Evolutionary conservation across 1,140 invertebrate genomes (phyloP).

Genomic region (Vanessa atalanta): DNA sequence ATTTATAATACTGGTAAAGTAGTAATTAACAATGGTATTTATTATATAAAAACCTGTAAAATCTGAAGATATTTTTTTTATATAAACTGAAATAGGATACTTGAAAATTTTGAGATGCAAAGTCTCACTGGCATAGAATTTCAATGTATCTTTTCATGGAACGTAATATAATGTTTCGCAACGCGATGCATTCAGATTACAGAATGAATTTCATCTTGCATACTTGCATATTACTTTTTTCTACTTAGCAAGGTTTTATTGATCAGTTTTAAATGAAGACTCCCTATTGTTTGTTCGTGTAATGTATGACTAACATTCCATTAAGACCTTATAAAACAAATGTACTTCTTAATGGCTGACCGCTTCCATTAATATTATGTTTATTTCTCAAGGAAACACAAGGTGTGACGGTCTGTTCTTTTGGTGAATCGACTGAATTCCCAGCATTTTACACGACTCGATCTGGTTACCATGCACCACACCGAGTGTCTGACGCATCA

Average conservation of each 20-base stretch:
- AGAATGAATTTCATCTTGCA: no score
- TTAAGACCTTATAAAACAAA: conserved; percentile 1
- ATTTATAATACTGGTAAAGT: neutral
- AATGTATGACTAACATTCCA: conserved; percentile 7
- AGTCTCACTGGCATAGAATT: conserved; percentile 3
- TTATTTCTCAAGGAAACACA: conserved; percentile 89
- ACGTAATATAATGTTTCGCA: neutral
- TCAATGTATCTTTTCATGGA: neutral
- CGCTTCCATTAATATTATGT: conserved; percentile 2
- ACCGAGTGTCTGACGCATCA: conserved; percentile 82
- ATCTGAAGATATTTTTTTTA: neutral
- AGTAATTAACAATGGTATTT: neutral
- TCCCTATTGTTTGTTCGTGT: neutral
- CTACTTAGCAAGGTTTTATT: neutral
- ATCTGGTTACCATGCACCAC: conserved; percentile 87
- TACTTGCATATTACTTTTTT: no score
- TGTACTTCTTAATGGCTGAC: neutral
- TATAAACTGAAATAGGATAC: neutral
- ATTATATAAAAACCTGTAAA: neutral
- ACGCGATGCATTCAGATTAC: no score
- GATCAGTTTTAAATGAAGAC: neutral
- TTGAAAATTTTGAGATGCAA: conserved; percentile 2
- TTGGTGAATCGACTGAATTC: conserved; percentile 84
- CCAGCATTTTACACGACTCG: conserved; percentile 94
- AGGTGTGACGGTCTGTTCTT: conserved; percentile 93